Percentiles rank a stretch among this genome's conserved stretches.
These are phyloP conservation scores for Neoarius graeffei DNA, from an alignment of 2,113 vertebrate genomes.

Conservation along the genomic window DNA sequence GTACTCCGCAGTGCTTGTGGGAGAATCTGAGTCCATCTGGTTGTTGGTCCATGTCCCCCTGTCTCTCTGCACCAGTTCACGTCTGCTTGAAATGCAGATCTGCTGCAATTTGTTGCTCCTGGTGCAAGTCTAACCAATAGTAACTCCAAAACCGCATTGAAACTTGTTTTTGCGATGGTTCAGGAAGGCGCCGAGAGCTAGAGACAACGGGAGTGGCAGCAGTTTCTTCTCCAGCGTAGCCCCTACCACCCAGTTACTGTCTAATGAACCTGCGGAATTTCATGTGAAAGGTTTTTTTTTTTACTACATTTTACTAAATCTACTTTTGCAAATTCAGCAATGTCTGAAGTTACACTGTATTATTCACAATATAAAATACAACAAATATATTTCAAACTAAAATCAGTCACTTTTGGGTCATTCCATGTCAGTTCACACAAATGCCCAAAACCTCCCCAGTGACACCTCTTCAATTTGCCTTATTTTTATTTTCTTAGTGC, in stretches of 20 bases:
- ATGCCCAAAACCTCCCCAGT: too few species aligned
- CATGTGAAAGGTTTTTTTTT: background rate
- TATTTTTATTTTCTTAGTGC: too few species aligned
- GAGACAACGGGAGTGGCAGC: slow-evolving; percentile 81
- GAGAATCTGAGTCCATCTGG: slow-evolving; percentile 68
- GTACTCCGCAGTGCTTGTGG: slow-evolving; percentile 61
- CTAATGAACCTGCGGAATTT: slow-evolving; percentile 75
- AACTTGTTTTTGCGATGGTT: slow-evolving; percentile 92
- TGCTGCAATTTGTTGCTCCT: slow-evolving; percentile 46
- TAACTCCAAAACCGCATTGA: slow-evolving; percentile 87
- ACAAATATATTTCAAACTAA: background rate
- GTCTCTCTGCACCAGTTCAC: slow-evolving; percentile 65
- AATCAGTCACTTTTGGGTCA: background rate
- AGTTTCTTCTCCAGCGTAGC: slow-evolving; percentile 90
- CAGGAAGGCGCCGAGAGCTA: slow-evolving; percentile 87
- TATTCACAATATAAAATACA: background rate
- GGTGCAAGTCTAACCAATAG: slow-evolving; percentile 77
- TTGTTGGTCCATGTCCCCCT: slow-evolving; percentile 66
- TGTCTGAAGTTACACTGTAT: background rate
- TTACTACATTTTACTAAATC: background rate
- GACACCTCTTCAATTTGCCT: too few species aligned
- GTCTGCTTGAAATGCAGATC: slow-evolving; percentile 52
- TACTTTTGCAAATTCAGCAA: background rate
- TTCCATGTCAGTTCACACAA: too few species aligned
- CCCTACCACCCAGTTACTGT: slow-evolving; percentile 89